Conservation (phyloP, 2,797 vertebrate species). For the Halcyon leucocephala region DNA sequence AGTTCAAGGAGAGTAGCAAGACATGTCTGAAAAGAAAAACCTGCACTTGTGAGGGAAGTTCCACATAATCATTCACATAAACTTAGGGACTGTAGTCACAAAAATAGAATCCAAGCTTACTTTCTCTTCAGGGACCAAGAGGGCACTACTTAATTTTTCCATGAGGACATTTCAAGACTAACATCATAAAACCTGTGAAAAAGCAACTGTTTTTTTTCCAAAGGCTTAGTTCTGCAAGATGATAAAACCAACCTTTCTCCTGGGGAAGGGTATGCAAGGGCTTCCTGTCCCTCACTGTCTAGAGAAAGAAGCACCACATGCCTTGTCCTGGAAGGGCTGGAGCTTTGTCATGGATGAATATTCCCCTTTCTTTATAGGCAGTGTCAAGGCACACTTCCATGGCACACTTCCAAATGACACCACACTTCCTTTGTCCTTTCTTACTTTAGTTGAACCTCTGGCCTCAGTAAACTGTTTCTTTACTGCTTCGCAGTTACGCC, state of each 20-base stretch:
- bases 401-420: neutral
- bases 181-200: neutral
- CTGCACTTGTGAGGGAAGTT: neutral
- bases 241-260: neutral
- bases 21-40: neutral
- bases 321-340: neutral
- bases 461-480: neutral
- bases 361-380: neutral
- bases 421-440: neutral
- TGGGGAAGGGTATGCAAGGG: neutral
- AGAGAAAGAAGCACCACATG: neutral
- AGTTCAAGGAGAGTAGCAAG: neutral
- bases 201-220: neutral
- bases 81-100: neutral
- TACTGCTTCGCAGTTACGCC: neutral
- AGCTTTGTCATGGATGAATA: too few relatives aligned
- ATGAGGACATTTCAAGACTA: neutral
- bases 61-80: neutral
- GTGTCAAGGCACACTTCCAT: neutral
- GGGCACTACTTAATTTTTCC: neutral
- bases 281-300: rapidly evolving
- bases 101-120: neutral
- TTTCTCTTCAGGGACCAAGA: neutral
- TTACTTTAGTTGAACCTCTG: too few relatives aligned
- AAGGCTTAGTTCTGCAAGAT: neutral